Percentiles rank a stretch among this genome's conserved stretches.
phyloP scores from a whole-genome alignment of 2,888 invertebrate genomes.

The Xestia ashworthii region DNA sequence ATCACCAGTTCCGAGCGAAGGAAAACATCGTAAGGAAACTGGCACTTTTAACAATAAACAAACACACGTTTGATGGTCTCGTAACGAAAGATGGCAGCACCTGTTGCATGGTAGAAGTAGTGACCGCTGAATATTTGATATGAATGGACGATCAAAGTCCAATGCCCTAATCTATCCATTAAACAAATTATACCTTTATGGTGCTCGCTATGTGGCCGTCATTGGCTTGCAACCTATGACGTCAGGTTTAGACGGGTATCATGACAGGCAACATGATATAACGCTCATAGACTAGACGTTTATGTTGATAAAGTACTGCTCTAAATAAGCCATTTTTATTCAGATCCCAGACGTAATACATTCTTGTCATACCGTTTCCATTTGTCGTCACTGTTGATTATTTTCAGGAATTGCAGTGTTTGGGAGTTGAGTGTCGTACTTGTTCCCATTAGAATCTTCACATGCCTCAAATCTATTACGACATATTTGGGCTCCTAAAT shows the following conservation, averaged over 20 bases:
- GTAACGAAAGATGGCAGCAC: constrained; percentile 43
- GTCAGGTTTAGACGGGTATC: constrained; percentile 23
- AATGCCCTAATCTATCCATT: constrained; percentile 46
- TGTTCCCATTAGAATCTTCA: not conserved
- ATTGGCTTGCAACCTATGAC: constrained; percentile 36
- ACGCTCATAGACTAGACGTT: not conserved
- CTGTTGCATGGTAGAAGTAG: constrained; percentile 17
- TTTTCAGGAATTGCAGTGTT: not conserved
- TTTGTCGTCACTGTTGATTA: not conserved
- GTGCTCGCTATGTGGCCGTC: constrained; percentile 17
- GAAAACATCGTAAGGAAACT: constrained; percentile 68
- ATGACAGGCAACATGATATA: not conserved
- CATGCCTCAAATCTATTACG: not conserved
- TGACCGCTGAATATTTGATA: constrained; percentile 52
- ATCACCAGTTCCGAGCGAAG: constrained; percentile 65
- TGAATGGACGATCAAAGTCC: constrained; percentile 38
- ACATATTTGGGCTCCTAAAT: constrained; percentile 6
- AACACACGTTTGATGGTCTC: constrained; percentile 38
- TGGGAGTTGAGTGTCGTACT: not conserved
- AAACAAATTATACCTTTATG: constrained; percentile 34
- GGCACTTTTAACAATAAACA: constrained; percentile 65
- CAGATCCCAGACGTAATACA: not conserved
- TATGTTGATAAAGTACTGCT: not conserved
- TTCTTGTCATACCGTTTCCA: not conserved
- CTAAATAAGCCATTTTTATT: not conserved